A percentile compares a stretch with the other conserved stretches of the same genome.
phyloP scores from a whole-genome alignment of 2,888 invertebrate genomes.

The Spilarctia lutea region DNA sequence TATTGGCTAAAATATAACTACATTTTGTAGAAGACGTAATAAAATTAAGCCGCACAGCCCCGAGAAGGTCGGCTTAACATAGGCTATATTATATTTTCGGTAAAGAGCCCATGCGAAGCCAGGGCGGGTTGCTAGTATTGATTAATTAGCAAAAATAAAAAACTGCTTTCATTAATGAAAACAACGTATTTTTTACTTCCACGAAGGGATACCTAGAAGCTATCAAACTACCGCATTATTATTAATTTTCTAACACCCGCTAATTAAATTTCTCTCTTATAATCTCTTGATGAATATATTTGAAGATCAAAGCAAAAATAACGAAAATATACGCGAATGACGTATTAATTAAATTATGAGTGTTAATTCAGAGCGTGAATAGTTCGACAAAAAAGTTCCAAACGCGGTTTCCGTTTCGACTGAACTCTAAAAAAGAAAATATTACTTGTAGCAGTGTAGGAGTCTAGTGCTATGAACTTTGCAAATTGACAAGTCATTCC shows the following conservation, averaged over 20 bases:
- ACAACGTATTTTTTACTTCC: neutral
- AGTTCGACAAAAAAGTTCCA: conserved; percentile 12
- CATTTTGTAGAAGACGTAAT: too few relatives aligned
- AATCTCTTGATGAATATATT: conserved; percentile 9
- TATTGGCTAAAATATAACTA: too few relatives aligned
- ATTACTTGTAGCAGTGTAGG: conserved; percentile 66
- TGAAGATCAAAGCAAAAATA: conserved; percentile 8
- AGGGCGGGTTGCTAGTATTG: too few relatives aligned
- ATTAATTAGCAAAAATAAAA: neutral
- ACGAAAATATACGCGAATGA: conserved; percentile 8
- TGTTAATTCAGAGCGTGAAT: conserved; percentile 11
- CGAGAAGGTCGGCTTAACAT: too few relatives aligned
- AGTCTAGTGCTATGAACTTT: conserved; percentile 73
- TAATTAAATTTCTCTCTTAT: conserved; percentile 6
- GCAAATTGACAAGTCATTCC: conserved; percentile 45
- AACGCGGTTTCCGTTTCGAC: conserved; percentile 21
- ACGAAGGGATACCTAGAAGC: neutral
- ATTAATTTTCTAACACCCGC: conserved; percentile 2
- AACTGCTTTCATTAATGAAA: neutral
- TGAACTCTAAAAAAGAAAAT: conserved; percentile 61
- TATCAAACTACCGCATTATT: neutral
- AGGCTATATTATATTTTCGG: too few relatives aligned
- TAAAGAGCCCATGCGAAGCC: too few relatives aligned
- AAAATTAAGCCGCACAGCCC: too few relatives aligned
- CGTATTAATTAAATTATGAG: conserved; percentile 10